phyloP scores from a whole-genome alignment of 2,888 invertebrate species.

The Parnassius orleans region DNA sequence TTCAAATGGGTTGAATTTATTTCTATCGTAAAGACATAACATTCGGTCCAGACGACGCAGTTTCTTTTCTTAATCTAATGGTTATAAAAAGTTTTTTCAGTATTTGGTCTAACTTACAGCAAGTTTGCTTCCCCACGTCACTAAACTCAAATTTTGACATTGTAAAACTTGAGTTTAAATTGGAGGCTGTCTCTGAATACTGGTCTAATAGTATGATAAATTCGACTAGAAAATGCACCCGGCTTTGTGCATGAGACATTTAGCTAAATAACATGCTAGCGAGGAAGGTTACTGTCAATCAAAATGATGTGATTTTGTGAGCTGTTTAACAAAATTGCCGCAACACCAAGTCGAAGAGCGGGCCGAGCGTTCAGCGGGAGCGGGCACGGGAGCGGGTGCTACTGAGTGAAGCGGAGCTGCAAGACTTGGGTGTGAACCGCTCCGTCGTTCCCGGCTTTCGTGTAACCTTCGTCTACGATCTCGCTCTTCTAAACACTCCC shows the following conservation, averaged over 20 bases:
- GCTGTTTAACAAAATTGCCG: slow-evolving; percentile 88
- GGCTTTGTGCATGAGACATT: not conserved
- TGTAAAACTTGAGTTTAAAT: too few species aligned
- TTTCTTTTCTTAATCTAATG: too few species aligned
- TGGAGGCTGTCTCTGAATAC: not conserved
- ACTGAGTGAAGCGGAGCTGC: slow-evolving; percentile 40
- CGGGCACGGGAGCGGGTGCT: slow-evolving; percentile 32
- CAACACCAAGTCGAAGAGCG: slow-evolving; percentile 89
- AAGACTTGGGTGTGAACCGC: slow-evolving; percentile 68
- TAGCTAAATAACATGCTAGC: slow-evolving; percentile 12
- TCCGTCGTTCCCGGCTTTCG: slow-evolving; percentile 56
- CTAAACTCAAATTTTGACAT: too few species aligned
- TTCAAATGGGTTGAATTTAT: too few species aligned
- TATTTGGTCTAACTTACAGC: too few species aligned
- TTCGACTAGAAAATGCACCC: not conserved
- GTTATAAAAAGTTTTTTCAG: too few species aligned
- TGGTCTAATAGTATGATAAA: not conserved
- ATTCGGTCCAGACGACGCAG: too few species aligned
- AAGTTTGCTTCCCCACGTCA: too few species aligned
- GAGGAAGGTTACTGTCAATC: slow-evolving; percentile 76
- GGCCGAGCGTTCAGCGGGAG: slow-evolving; percentile 61
- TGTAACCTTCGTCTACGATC: slow-evolving; percentile 40
- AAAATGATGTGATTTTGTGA: slow-evolving; percentile 88
- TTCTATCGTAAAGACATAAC: too few species aligned
- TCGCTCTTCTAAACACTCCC: slow-evolving; percentile 63